phyloP scores from a whole-genome alignment of 2,888 invertebrate genomes.

The Malacosoma neustria region DNA sequence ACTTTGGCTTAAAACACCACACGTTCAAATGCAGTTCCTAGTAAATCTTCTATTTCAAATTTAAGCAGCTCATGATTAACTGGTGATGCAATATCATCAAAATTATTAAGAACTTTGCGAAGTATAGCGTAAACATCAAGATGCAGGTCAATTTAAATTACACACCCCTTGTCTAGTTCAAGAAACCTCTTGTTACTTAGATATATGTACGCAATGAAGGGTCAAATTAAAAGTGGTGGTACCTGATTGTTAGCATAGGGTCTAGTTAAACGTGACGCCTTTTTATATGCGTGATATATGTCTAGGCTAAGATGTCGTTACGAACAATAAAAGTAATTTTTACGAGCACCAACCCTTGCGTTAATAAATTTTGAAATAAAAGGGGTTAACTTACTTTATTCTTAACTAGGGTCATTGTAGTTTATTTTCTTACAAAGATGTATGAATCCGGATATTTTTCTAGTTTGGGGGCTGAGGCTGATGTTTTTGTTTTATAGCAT shows the following conservation, averaged over 20 bases:
- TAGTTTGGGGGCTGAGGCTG: too few species aligned
- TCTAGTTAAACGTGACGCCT: neutral
- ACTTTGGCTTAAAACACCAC: constrained; percentile 48
- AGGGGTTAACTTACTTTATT: constrained; percentile 21
- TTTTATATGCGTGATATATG: neutral
- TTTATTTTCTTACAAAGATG: too few species aligned
- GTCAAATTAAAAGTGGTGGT: neutral
- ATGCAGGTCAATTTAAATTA: constrained; percentile 21
- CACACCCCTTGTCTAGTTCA: neutral
- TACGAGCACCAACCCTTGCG: constrained; percentile 66
- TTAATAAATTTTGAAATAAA: constrained; percentile 71
- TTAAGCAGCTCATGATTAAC: neutral
- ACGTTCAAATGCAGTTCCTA: too few species aligned
- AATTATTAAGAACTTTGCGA: neutral
- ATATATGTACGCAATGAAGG: neutral
- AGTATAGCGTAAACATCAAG: constrained; percentile 2
- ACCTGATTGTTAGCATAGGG: neutral
- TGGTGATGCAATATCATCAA: neutral
- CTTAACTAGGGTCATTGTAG: too few species aligned
- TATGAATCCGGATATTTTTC: too few species aligned
- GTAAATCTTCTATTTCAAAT: neutral
- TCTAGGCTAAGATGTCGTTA: constrained; percentile 69
- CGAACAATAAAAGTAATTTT: constrained; percentile 74
- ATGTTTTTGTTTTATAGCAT: too few species aligned
- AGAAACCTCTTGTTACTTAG: neutral